Evolutionary conservation across 1,140 invertebrate genomes (phyloP).

Genomic region (Aphelenchoides avenae): DNA sequence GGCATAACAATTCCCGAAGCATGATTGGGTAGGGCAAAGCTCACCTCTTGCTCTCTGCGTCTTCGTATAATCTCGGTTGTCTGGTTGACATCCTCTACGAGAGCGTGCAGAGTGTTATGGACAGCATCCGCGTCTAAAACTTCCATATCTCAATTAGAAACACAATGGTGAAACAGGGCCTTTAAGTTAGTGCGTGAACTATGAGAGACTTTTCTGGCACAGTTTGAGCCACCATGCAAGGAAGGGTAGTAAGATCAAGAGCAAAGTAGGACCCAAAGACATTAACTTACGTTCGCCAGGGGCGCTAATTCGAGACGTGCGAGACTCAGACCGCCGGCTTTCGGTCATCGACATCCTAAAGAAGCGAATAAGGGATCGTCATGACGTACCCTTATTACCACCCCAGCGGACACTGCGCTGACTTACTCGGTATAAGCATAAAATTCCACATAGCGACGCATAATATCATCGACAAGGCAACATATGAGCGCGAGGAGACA

Average conservation of each 20-base stretch:
- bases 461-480: too few species aligned
- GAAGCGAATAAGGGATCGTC: too few species aligned
- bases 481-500: too few species aligned
- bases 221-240: not conserved
- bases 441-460: too few species aligned
- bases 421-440: too few species aligned
- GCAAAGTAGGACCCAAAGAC: not conserved
- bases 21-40: too few species aligned
- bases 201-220: not conserved
- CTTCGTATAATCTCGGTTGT: constrained; percentile 48
- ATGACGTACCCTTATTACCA: too few species aligned
- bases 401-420: too few species aligned
- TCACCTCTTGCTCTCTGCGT: constrained; percentile 37
- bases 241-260: not conserved
- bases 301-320: constrained; percentile 23
- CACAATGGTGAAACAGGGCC: too few species aligned
- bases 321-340: constrained; percentile 20
- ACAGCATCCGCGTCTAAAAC: constrained; percentile 52
- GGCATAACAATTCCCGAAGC: too few species aligned
- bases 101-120: constrained; percentile 37
- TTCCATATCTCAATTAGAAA: too few species aligned
- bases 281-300: constrained; percentile 23
- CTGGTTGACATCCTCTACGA: constrained; percentile 44
- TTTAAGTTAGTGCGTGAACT: not conserved
- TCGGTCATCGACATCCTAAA: constrained; percentile 19